phyloP scores from a whole-genome alignment of 1,140 invertebrate species.

The Drosophila neocordata region DNA sequence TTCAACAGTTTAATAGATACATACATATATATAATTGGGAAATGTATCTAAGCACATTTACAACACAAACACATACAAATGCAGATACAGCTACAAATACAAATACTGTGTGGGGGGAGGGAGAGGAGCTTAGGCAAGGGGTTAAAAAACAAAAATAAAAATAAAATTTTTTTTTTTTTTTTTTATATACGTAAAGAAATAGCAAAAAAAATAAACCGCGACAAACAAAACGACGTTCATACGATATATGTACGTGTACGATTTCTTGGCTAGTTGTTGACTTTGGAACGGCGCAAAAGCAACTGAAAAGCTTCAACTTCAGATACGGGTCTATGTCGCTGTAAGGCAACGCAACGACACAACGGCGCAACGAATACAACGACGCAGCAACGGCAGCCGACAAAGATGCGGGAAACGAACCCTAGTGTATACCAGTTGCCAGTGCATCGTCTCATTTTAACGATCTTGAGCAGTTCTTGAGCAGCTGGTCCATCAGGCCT shows the following conservation, averaged over 20 bases:
- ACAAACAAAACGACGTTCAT: neutral
- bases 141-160: too few relatives aligned
- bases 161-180: too few relatives aligned
- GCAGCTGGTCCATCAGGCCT: too few relatives aligned
- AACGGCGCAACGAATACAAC: slow-evolving; percentile 22
- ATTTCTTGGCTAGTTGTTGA: slow-evolving; percentile 64
- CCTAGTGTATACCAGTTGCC: neutral
- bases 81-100: neutral
- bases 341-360: slow-evolving; percentile 55
- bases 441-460: too few relatives aligned
- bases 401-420: slow-evolving; percentile 20
- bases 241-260: slow-evolving; percentile 9
- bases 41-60: neutral
- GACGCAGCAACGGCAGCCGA: slow-evolving; percentile 19
- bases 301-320: slow-evolving; percentile 48
- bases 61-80: neutral
- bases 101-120: too few relatives aligned
- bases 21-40: neutral
- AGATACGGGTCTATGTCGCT: slow-evolving; percentile 11
- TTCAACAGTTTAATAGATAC: too few relatives aligned
- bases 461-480: too few relatives aligned
- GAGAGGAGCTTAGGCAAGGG: too few relatives aligned
- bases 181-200: too few relatives aligned
- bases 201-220: neutral
- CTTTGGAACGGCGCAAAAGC: slow-evolving; percentile 73